Percentiles rank a stretch among this genome's conserved stretches.
These are phyloP conservation scores for Druon quercuslanigerum DNA, from an alignment of 1,140 invertebrate genomes.

Conservation along the genomic window DNA sequence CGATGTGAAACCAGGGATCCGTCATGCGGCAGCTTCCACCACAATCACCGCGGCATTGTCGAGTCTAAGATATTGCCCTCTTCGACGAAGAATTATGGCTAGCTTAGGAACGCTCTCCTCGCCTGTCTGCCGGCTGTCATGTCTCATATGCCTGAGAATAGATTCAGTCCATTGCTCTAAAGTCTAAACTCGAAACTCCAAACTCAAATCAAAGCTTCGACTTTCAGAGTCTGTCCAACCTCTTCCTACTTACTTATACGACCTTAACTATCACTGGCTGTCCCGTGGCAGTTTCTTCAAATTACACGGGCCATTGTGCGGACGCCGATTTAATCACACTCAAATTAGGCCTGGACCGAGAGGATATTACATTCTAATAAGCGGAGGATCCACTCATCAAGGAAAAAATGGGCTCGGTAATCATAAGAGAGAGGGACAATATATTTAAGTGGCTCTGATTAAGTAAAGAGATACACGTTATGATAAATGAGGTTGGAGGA, in stretches of 20 bases:
- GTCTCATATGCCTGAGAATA: constrained; percentile 50
- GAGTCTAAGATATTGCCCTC: constrained; percentile 57
- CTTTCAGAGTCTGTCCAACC: constrained; percentile 37
- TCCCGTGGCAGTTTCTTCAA: constrained; percentile 38
- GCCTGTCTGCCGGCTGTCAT: constrained; percentile 38
- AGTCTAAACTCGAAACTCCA: neutral
- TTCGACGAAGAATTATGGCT: constrained; percentile 53
- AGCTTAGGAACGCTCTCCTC: constrained; percentile 52
- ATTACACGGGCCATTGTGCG: constrained; percentile 55
- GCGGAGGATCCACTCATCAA: neutral
- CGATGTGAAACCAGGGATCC: constrained; percentile 69
- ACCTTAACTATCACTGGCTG: constrained; percentile 33
- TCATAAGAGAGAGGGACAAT: neutral
- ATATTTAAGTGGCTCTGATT: neutral
- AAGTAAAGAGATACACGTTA: neutral
- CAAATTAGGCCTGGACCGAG: constrained; percentile 12
- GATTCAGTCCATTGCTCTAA: constrained; percentile 34
- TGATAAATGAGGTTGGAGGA: neutral
- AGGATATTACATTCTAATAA: constrained; percentile 11
- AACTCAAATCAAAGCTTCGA: constrained; percentile 1
- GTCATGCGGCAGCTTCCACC: constrained; percentile 62
- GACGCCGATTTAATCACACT: constrained; percentile 11
- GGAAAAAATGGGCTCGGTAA: neutral
- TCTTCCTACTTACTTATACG: constrained; percentile 46
- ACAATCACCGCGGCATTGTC: constrained; percentile 59